Evolutionary conservation across 2,888 invertebrate genomes (phyloP).

Genomic region (Harpalus rubripes): DNA sequence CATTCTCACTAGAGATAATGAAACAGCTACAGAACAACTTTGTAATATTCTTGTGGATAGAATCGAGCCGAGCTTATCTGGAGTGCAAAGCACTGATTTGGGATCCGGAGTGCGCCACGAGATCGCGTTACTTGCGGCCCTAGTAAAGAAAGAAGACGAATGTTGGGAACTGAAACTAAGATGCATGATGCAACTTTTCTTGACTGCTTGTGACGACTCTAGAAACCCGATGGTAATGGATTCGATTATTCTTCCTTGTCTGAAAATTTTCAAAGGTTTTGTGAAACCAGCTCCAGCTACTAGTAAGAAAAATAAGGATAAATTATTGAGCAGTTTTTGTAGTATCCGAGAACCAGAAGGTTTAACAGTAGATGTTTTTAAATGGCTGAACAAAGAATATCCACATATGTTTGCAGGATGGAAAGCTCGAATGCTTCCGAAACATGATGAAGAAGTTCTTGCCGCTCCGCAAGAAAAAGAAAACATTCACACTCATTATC

Average conservation of each 20-base stretch:
- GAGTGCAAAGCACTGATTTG: conserved; percentile 86
- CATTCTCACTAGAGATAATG: conserved; percentile 92
- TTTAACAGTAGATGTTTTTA: conserved; percentile 85
- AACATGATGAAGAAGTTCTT: conserved; percentile 73
- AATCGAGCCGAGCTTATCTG: conserved; percentile 87
- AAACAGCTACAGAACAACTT: conserved; percentile 89
- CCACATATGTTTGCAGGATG: conserved; percentile 86
- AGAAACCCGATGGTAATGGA: conserved; percentile 93
- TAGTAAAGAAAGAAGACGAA: conserved; percentile 94
- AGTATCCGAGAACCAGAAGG: conserved; percentile 78
- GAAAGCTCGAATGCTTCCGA: conserved; percentile 83
- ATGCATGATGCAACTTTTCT: conserved; percentile 92
- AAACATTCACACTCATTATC: conserved; percentile 77
- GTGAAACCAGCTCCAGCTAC: conserved; percentile 84
- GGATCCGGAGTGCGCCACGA: conserved; percentile 91
- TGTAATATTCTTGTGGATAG: conserved; percentile 90
- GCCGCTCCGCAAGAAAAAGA: conserved; percentile 72
- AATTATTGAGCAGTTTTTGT: conserved; percentile 59
- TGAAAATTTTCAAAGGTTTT: conserved; percentile 92
- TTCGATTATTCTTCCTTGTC: conserved; percentile 94
- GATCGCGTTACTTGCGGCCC: conserved; percentile 91
- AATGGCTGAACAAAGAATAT: conserved; percentile 86
- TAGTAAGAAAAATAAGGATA: conserved; percentile 79
- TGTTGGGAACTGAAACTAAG: conserved; percentile 97
- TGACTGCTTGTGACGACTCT: conserved; percentile 87